Percentiles rank a stretch among this genome's conserved stretches.
These are phyloP conservation scores for Linyphia triangularis DNA, from an alignment of 2,888 invertebrate species.

Conservation along the genomic window DNA sequence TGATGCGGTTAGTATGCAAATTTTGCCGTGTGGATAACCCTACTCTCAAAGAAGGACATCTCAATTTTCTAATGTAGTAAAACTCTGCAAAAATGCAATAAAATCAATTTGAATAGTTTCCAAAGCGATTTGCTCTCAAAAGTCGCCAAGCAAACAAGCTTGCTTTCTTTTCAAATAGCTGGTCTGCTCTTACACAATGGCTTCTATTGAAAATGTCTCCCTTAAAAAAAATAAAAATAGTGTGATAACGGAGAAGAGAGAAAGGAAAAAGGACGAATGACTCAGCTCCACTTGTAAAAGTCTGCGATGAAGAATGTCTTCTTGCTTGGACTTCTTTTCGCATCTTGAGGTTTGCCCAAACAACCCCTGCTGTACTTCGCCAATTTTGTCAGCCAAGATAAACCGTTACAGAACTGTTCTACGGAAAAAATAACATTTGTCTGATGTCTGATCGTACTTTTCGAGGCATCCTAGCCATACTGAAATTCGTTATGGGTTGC, in stretches of 20 bases:
- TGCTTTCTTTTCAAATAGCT: conserved; percentile 25
- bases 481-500: conserved; percentile 54
- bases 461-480: conserved; percentile 12
- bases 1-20: too few relatives aligned
- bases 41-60: too few relatives aligned
- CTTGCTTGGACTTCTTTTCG: conserved; percentile 36
- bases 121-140: not conserved
- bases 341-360: conserved; percentile 42
- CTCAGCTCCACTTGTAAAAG: conserved; percentile 63
- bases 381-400: conserved; percentile 55
- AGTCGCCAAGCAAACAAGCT: conserved; percentile 27
- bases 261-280: conserved; percentile 56
- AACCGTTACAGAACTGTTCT: not conserved
- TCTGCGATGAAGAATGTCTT: conserved; percentile 50
- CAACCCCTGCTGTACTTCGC: conserved; percentile 35
- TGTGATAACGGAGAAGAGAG: not conserved
- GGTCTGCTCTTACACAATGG: conserved; percentile 25
- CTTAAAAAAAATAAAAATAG: conserved; percentile 9
- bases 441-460: not conserved
- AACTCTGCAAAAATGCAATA: not conserved
- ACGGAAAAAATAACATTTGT: not conserved
- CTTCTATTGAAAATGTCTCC: conserved; percentile 55
- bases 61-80: too few relatives aligned
- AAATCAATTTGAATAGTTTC: conserved; percentile 14
- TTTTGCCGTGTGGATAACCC: too few relatives aligned